phyloP scores from a whole-genome alignment of 2,888 invertebrate species.

The Dioctria rufipes region DNA sequence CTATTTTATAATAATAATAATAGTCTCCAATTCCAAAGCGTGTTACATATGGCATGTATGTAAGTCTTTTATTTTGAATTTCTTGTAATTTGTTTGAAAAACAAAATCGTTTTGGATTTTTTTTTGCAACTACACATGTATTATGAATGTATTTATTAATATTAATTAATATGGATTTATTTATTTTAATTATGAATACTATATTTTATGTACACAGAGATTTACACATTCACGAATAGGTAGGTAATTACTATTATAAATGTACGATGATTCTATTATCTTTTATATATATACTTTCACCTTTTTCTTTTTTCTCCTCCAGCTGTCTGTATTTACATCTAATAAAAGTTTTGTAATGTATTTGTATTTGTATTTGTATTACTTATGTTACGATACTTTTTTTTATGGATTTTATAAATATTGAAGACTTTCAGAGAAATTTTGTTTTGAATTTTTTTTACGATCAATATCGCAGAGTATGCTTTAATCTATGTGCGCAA shows the following conservation, averaged over 20 bases:
- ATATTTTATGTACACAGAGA: constrained; percentile 36
- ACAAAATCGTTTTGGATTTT: neutral
- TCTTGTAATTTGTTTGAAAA: neutral
- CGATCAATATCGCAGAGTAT: too few relatives aligned
- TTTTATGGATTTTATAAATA: neutral
- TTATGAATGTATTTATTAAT: neutral
- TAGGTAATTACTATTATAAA: too few relatives aligned
- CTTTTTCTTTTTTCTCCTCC: too few relatives aligned
- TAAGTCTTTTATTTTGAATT: constrained; percentile 1
- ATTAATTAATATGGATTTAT: neutral
- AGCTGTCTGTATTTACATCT: too few relatives aligned
- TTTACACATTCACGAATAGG: constrained; percentile 42
- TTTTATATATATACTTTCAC: too few relatives aligned
- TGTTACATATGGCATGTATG: neutral
- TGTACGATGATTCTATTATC: too few relatives aligned
- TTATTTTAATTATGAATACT: constrained; percentile 23
- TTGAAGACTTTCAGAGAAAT: neutral
- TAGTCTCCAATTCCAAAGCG: constrained; percentile 21
- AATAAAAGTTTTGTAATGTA: neutral
- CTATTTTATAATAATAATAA: too few relatives aligned
- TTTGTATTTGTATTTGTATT: neutral
- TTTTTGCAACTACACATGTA: too few relatives aligned
- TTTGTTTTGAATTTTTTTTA: too few relatives aligned
- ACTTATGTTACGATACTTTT: neutral
- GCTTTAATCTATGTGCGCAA: too few relatives aligned